These are phyloP conservation scores for Andrena praecox DNA, from an alignment of 2,888 invertebrate species.

Conservation along the genomic window DNA sequence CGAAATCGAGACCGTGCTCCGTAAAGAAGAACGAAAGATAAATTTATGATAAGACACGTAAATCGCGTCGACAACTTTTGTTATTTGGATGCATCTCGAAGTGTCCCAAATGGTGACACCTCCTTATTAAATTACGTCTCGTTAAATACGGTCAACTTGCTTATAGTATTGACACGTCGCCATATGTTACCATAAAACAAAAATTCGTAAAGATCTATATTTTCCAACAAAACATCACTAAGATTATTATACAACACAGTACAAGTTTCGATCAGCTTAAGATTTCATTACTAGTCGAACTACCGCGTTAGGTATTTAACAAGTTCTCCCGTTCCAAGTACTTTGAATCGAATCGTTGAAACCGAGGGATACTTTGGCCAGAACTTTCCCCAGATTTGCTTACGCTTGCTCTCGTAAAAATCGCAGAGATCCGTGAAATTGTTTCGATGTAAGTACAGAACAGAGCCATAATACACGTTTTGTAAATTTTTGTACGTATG, in stretches of 20 bases:
- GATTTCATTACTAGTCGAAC: conserved; percentile 40
- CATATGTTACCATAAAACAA: conserved; percentile 24
- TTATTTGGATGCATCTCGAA: conserved; percentile 13
- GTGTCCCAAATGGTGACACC: conserved; percentile 5
- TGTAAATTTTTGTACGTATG: conserved; percentile 35
- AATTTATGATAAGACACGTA: conserved; percentile 13
- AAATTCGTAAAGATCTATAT: conserved; percentile 40
- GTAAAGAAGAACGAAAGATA: conserved; percentile 15
- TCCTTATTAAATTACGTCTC: conserved; percentile 29
- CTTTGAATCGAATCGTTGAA: neutral
- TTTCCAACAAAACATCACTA: conserved; percentile 29
- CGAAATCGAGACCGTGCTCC: conserved; percentile 25
- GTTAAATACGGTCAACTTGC: conserved; percentile 27
- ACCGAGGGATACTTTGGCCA: conserved; percentile 23
- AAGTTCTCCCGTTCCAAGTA: neutral
- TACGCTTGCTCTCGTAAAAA: conserved; percentile 10
- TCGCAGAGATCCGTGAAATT: conserved; percentile 18
- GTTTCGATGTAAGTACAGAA: conserved; percentile 46
- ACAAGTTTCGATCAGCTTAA: conserved; percentile 26
- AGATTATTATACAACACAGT: conserved; percentile 20
- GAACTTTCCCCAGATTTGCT: conserved; percentile 14
- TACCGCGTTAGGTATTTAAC: conserved; percentile 4
- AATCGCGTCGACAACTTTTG: neutral
- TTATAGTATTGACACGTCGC: conserved; percentile 13
- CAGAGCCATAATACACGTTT: conserved; percentile 31